Evolutionary conservation across 2,113 vertebrate species (phyloP).

Genomic region (Narcine bancroftii): DNA sequence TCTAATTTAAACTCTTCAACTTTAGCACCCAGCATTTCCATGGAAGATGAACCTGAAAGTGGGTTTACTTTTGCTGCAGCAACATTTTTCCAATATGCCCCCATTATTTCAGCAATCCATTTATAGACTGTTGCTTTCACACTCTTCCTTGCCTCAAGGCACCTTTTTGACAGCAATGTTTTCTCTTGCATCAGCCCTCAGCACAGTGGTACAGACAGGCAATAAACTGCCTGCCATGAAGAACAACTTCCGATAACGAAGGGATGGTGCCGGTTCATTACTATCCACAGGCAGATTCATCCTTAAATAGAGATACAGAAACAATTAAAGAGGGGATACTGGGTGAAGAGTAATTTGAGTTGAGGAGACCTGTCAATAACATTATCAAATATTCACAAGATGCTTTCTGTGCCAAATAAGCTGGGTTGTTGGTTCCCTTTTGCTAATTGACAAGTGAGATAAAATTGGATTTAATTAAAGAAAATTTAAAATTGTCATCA

Average conservation of each 20-base stretch:
- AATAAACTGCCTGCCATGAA: background rate
- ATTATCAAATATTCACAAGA: constrained; percentile 18
- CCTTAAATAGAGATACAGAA: constrained; percentile 12
- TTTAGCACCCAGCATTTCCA: background rate
- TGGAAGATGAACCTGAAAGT: background rate
- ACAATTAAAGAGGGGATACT: constrained; percentile 6
- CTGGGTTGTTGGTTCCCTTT: background rate
- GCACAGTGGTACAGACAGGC: background rate
- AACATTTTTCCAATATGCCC: background rate
- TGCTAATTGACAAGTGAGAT: background rate
- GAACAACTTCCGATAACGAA: background rate
- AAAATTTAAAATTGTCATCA: background rate
- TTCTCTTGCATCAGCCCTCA: background rate
- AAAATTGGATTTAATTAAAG: background rate
- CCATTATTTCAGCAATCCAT: constrained; percentile 26
- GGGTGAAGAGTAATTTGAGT: background rate
- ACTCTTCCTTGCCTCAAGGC: constrained; percentile 10
- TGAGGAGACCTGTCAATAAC: background rate
- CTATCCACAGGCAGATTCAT: constrained; percentile 2
- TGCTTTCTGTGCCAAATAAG: background rate
- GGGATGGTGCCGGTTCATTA: background rate
- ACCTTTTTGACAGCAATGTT: constrained; percentile 30
- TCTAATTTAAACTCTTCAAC: background rate
- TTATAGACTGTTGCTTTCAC: constrained; percentile 13
- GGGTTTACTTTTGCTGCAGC: background rate